phyloP scores from a whole-genome alignment of 2,888 invertebrate species.

The Eilema caniola region DNA sequence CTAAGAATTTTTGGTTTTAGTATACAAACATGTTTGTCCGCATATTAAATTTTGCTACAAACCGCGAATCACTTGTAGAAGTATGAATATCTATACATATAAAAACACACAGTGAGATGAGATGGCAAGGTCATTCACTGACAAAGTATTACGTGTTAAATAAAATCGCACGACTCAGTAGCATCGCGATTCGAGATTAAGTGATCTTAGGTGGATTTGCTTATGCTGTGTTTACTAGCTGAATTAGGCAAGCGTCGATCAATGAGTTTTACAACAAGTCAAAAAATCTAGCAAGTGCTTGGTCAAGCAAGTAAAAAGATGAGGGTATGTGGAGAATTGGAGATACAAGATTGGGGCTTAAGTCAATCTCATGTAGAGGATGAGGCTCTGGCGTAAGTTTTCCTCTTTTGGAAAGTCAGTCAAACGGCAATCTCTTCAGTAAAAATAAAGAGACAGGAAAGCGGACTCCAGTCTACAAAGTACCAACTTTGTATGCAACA shows the following conservation, averaged over 20 bases:
- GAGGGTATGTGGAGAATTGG: too few relatives aligned
- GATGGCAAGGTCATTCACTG: conserved; percentile 10
- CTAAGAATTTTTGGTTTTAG: background rate
- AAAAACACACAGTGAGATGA: background rate
- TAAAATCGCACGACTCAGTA: background rate
- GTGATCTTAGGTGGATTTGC: background rate
- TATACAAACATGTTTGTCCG: background rate
- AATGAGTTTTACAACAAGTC: too few relatives aligned
- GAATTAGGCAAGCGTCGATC: background rate
- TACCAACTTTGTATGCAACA: too few relatives aligned
- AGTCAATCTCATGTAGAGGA: too few relatives aligned
- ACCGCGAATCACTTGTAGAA: background rate
- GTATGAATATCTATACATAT: background rate
- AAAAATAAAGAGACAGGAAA: too few relatives aligned
- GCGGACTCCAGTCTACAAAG: too few relatives aligned
- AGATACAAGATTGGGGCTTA: too few relatives aligned
- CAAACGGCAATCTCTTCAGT: too few relatives aligned
- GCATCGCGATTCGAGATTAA: background rate
- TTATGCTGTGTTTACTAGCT: background rate
- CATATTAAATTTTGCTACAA: background rate
- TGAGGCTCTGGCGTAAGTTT: too few relatives aligned
- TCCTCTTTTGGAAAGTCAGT: too few relatives aligned
- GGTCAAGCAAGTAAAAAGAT: too few relatives aligned
- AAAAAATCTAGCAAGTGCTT: too few relatives aligned
- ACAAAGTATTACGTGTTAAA: background rate